Base-by-base conservation (phyloP, 1,140 invertebrate genomes). In the Grapholita molesta region DNA sequence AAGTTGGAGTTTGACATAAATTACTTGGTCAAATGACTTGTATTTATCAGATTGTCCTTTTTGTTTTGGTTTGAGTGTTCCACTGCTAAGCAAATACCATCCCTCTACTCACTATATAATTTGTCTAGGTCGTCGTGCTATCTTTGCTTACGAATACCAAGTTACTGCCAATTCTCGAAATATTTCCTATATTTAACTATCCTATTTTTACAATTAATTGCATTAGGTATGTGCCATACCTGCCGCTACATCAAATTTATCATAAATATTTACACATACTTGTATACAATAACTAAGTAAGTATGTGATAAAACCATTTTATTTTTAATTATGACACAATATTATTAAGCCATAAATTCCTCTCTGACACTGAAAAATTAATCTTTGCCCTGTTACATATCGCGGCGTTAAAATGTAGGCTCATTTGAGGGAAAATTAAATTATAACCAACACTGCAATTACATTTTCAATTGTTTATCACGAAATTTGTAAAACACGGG, bases 391-490 rank as follows among this genome's bases (percentile, higher is more conserved):
- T 55, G 75, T 64, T 55, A 28, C 25, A 21, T 28, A 61, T 30
- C 25, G 55, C 55, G 15, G 25, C 28, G 55, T 11, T 25, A 61
- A 61, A 61, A 61, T 61, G 55, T 61, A 28, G 64, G 67, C 70
- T 64, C 72, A 79, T 78, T 72, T 69, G 79, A 72, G 73, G 65
- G 64, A 68, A 77, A 72, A 83, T 83, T 76, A 76, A 81, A 80
- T 83, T 81, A 81, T 77, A 78, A 74, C 75, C 28, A 69, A 76
- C 66, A 52, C 25, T 23, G 52, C 33, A 65, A 68, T 80, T 81
- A 67, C 35, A 73, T 81, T 77, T 82, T 82, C 75, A 68, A 81
- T 78, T 72, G 72, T 68, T 74, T 66, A 66, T 74, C 71, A 82
- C 80, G 76, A 80, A 80, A 76, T 85, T 78, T 78, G 77, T 78